Base-by-base conservation (phyloP, 1,140 invertebrate genomes). In the Rhagoletis zephyria region DNA sequence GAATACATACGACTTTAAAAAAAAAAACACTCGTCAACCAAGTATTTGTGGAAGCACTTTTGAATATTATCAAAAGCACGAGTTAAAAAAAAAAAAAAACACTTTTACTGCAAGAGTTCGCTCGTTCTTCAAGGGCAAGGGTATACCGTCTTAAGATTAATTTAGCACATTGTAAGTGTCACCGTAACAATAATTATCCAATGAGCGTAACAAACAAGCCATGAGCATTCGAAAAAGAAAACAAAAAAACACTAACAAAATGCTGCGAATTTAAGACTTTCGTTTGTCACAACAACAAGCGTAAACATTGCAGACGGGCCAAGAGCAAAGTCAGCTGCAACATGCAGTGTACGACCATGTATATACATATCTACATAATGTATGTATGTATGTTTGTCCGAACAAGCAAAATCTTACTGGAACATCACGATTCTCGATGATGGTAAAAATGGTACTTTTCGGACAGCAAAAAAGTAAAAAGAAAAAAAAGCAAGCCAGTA, bases 391-490 rank as follows among this genome's bases (percentile, higher is more conserved):
- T 60, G 12, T 60, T 60, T 63, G 61, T 40, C 12, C 16, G 14
- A 81, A 51, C 48, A 81, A 59, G 10, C 74, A 51, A 81, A 51
- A 81, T 81, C 48, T 81, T 56, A 81, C 48, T 56, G 74, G 74
- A 56, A 81, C 74, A 81, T 81, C 74, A 81, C 74, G 74, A 81
- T 56, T 81, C 48, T 59, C 74, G n/a, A 56, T 81, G 74, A 30
- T 7, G 19, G 74, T 2, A 10, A 81, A 81, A 81, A 81, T 81
- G 45, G 74, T 81, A 81, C 74, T 81, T 81, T 74, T 51, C 5
- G 74, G n/a, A 0, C 48, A 81, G 45, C 12, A 74, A 3, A 56
- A 56, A 81, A 81, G 16, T 4, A 4, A 4, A 48, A 45, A 70
- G 30, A 81, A 81, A 74, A 74, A 48, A 74, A 74, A 48, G 14